These are phyloP conservation scores for Felis chaus DNA, from an alignment of 2,113 vertebrate species.

Conservation along the genomic window DNA sequence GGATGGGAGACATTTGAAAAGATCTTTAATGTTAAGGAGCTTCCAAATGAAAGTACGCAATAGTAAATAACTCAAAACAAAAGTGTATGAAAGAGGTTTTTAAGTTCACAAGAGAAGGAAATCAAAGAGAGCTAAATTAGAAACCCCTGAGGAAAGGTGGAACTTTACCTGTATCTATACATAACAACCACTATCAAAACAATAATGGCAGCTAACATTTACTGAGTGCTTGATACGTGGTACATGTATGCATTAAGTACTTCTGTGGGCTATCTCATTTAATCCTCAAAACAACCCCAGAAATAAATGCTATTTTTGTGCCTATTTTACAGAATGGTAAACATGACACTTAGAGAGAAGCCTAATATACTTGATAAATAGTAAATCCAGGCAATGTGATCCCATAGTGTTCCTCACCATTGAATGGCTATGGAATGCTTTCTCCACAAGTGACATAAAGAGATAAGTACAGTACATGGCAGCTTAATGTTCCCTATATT, in stretches of 20 bases:
- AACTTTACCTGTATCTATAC: background rate
- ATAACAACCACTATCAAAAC: background rate
- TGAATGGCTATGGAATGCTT: background rate
- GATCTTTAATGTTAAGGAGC: background rate
- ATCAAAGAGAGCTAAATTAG: background rate
- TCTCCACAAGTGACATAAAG: background rate
- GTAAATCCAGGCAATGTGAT: background rate
- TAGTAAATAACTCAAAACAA: constrained; percentile 25
- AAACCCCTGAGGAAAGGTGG: background rate
- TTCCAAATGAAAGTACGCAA: background rate
- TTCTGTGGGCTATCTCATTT: background rate
- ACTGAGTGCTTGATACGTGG: background rate
- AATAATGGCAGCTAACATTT: background rate
- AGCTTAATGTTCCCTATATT: background rate
- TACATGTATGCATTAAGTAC: background rate
- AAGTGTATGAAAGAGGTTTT: background rate
- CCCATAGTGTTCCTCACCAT: background rate
- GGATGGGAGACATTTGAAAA: background rate
- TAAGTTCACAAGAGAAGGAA: constrained; percentile 19
- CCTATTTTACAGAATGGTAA: background rate
- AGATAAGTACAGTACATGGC: background rate
- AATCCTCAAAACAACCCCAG: background rate
- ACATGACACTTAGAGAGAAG: background rate
- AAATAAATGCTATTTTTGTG: background rate
- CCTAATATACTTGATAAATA: background rate